These are phyloP conservation scores for Brachionus calyciflorus DNA, from an alignment of 1,140 invertebrate genomes.

Conservation along the genomic window DNA sequence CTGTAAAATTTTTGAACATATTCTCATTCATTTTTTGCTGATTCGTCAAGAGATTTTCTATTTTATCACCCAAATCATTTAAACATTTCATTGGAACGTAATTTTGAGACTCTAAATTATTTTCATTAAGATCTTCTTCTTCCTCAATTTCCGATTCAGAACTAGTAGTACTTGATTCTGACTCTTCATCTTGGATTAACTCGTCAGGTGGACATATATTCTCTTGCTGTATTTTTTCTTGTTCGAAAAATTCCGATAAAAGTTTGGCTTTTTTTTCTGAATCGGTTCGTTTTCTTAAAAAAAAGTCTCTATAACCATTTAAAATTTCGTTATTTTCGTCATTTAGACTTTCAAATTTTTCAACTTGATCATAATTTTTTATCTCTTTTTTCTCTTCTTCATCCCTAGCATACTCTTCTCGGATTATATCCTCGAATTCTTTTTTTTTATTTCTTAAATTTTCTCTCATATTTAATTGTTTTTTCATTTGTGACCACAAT, in stretches of 20 bases:
- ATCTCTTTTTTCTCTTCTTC: background rate
- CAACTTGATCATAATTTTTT: background rate
- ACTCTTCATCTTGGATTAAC: background rate
- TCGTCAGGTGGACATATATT: background rate
- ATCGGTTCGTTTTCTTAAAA: background rate
- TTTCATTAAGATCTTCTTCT: background rate
- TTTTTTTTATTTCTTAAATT: constrained; percentile 19
- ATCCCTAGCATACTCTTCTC: background rate
- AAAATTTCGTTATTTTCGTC: constrained; percentile 7
- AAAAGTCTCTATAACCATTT: constrained; percentile 22
- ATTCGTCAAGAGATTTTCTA: background rate
- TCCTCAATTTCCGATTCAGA: background rate
- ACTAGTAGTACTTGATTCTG: background rate
- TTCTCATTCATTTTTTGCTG: constrained; percentile 36
- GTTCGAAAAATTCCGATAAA: background rate
- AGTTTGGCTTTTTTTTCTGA: background rate
- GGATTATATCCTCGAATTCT: constrained; percentile 8
- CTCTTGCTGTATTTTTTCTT: background rate
- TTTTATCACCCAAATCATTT: background rate
- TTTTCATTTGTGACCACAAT: constrained; percentile 27
- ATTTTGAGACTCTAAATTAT: background rate
- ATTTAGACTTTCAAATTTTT: background rate
- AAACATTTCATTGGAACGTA: background rate
- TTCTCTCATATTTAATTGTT: constrained; percentile 26
- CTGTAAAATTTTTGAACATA: background rate